phyloP scores from a whole-genome alignment of 2,888 invertebrate species.

The Epirrita christyi region DNA sequence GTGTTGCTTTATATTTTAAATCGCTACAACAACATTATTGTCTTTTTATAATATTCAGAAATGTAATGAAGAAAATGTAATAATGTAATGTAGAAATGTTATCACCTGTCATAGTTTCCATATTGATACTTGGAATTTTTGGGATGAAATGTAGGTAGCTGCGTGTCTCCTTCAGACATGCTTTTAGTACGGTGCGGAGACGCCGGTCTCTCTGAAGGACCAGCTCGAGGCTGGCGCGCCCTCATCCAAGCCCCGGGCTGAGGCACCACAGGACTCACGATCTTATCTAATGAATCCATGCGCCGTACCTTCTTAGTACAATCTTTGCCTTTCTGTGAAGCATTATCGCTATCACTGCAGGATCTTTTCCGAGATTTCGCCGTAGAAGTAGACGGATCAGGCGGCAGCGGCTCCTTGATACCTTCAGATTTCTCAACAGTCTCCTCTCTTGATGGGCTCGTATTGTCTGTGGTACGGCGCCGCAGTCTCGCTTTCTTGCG shows the following conservation, averaged over 20 bases:
- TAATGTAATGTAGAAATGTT: too few species aligned
- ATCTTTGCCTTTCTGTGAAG: slow-evolving; percentile 81
- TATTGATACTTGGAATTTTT: slow-evolving; percentile 94
- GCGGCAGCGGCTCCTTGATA: slow-evolving; percentile 69
- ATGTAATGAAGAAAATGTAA: too few species aligned
- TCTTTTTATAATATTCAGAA: too few species aligned
- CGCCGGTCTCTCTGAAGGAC: slow-evolving; percentile 74
- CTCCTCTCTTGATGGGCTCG: slow-evolving; percentile 58
- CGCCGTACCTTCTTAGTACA: slow-evolving; percentile 85
- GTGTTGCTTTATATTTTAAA: too few species aligned
- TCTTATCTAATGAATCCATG: slow-evolving; percentile 92
- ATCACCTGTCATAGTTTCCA: slow-evolving; percentile 96
- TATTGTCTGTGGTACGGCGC: slow-evolving; percentile 76
- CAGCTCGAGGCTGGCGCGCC: slow-evolving; percentile 65
- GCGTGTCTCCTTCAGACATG: slow-evolving; percentile 69
- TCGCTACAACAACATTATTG: too few species aligned
- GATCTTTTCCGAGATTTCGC: slow-evolving; percentile 78
- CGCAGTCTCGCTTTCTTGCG: slow-evolving; percentile 87
- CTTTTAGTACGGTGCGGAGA: slow-evolving; percentile 73
- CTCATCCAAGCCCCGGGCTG: slow-evolving; percentile 95
- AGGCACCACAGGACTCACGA: slow-evolving; percentile 96
- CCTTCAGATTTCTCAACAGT: slow-evolving; percentile 56
- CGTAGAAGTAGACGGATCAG: slow-evolving; percentile 69
- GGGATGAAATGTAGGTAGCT: slow-evolving; percentile 88
- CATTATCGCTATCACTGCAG: slow-evolving; percentile 83